Base-by-base conservation (phyloP, 2,888 invertebrate species). In the Ommatoiulus sabulosus region DNA sequence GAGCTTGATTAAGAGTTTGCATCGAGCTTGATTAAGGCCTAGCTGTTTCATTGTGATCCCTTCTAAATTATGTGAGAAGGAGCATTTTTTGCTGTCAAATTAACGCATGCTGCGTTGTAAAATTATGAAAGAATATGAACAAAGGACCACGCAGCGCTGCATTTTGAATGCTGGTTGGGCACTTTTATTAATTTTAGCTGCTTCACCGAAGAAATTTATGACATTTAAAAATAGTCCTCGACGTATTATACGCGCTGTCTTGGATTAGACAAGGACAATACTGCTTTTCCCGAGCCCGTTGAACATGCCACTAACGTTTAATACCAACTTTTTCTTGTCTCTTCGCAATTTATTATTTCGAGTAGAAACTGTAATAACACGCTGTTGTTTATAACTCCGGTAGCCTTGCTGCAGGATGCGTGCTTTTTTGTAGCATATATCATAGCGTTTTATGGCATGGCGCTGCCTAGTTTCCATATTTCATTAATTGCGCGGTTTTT, bases 131-230 rank as follows among this genome's bases (percentile, higher is more conserved):
- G 35, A 80, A 80, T 80, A 80, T 80, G 35, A 10, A 35, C 35
- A 43, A 80, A 15, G 4, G 35, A 24, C 35, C 80, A 35, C 24
- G 80, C 24, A 72, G 72, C 10, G 35, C 35, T 72, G 72, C 24
- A 48, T 24, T 72, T 0, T 24, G n/a, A n/a, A 20, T 6, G 24
- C 7, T 10, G 24, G 72, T 35, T 72, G 7, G 7, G 10, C 80
- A 20, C 72, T 72, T 48, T 52, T 80, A 80, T 80, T 80, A 80
- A 80, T 80, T 35, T 80, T 24, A 43, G 80, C 35, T 80, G 35
- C 80, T 35, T 80, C 24, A 3, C 35, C 12, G 12, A 35, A 35
- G 35, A 24, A 43, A 80, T 80, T 80, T 72, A 72, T 80, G 35
- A 80, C 15, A 80, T 43, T 35, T 80, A 12, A 80, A 80, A 80